Evolutionary conservation across 1,140 invertebrate genomes (phyloP).

Genomic region (Teleogryllus occipitalis): DNA sequence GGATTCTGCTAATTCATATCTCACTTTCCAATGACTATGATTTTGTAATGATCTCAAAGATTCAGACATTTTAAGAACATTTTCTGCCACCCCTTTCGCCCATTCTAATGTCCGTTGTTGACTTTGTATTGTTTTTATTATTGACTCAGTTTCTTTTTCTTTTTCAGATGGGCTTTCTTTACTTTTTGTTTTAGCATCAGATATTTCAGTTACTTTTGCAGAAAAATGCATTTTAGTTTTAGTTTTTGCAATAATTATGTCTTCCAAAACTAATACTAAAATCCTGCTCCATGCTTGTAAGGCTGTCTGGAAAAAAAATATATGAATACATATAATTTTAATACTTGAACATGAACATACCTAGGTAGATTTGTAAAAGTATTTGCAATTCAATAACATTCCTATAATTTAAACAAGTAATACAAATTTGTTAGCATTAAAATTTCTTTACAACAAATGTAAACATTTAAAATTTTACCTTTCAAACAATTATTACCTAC

Average conservation of each 20-base stretch:
- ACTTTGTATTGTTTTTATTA: not conserved
- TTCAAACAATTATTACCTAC: not conserved
- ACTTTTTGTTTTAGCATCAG: not conserved
- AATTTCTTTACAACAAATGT: too few relatives aligned
- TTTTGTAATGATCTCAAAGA: not conserved
- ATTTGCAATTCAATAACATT: too few relatives aligned
- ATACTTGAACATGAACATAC: too few relatives aligned
- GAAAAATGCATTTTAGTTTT: not conserved
- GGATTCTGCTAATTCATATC: not conserved
- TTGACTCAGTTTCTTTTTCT: not conserved
- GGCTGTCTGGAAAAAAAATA: not conserved
- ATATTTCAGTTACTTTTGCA: not conserved
- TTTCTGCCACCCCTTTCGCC: not conserved
- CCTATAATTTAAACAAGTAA: too few relatives aligned
- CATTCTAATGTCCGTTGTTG: not conserved
- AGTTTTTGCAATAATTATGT: not conserved
- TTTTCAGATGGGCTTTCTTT: not conserved
- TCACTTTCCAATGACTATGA: not conserved
- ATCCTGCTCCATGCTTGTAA: not conserved
- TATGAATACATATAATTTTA: not conserved
- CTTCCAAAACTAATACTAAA: not conserved
- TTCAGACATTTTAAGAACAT: not conserved
- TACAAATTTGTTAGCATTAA: too few relatives aligned
- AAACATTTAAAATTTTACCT: too few relatives aligned
- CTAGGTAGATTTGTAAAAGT: too few relatives aligned